Evolutionary conservation across 2,797 vertebrate genomes (phyloP), one percentile per base, ranked within the genome.

Genomic region (Antrozous pallidus): DNA sequence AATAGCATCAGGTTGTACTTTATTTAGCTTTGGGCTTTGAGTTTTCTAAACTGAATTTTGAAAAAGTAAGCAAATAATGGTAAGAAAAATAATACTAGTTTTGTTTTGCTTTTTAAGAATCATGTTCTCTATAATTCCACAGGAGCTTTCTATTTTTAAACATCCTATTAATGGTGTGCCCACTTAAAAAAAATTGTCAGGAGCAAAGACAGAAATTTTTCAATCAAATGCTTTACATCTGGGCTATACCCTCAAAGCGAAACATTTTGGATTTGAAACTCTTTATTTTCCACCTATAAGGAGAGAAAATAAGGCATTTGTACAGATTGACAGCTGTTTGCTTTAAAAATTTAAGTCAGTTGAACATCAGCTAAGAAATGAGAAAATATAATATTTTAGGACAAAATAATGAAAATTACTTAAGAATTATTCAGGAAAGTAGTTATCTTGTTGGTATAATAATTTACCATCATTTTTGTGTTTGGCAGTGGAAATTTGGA

Each of bases 191-290:
- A 54, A 88, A 38, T 61, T 84, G 33, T 40, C 6, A 49, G 47
- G 67, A 91, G 3, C 40, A 88, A 83, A 88, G 9, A 20, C 81
- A 45, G 14, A 69, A 7, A 16, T 75, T 81, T 80, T 96, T 90
- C 67, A 97, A 82, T 95, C 96, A 94, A 95, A 95, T 87, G 85
- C 74, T 96, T 92, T 91, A 13, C 90, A 83, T 47, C 94, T 95
- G 94, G 96, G 89, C 93, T 95, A 88, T 54, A 38, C 38, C 36
- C 84, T n/a, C 36, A 16, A 82, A 82, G 17, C 22, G 83, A 38
- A 26, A 56, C 13, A 20, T 63, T 81, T 81, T 42, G 16, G 18
- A 70, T 56, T 10, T 63, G 40, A 90, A 81, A 71, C 22, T 69
- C 33, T 69, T 80, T 33, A 77, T 89, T 89, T 61, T 88, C 10